A percentile compares a stretch with the other conserved stretches of the same genome.
Conservation (phyloP, 2,113 vertebrate species). For the Paedocypris sp. region DNA sequence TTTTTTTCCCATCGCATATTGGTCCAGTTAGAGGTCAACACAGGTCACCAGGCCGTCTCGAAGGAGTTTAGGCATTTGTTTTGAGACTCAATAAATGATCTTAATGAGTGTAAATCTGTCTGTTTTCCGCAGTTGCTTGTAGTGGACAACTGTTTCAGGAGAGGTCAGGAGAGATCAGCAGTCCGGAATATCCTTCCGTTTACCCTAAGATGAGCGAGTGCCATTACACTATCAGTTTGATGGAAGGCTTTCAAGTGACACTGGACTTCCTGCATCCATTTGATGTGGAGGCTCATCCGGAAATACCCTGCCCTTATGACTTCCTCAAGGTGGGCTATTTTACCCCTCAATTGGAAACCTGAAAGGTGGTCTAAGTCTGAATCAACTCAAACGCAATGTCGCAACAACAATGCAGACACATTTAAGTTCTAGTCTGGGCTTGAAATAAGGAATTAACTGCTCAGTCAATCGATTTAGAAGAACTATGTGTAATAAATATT, state of each 20-base stretch:
- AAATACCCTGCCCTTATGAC: slow-evolving; percentile 62
- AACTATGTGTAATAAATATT: too few species aligned
- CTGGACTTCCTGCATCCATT: slow-evolving; percentile 68
- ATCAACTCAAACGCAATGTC: too few species aligned
- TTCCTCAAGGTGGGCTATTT: slow-evolving; percentile 59
- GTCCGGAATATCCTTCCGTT: slow-evolving; percentile 54
- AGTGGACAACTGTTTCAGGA: slow-evolving; percentile 48
- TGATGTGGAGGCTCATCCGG: slow-evolving; percentile 62
- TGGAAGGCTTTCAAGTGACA: slow-evolving; percentile 59
- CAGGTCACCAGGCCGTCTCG: too few species aligned
- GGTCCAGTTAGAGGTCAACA: too few species aligned
- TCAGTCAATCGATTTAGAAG: too few species aligned
- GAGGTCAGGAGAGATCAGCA: slow-evolving; percentile 60
- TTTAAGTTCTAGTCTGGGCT: too few species aligned
- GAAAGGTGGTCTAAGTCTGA: background rate
- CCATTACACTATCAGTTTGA: slow-evolving; percentile 56
- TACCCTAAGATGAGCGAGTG: slow-evolving; percentile 66
- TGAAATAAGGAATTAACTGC: too few species aligned
- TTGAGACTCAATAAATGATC: too few species aligned
- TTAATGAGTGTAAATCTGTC: background rate
- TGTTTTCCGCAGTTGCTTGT: slow-evolving; percentile 55
- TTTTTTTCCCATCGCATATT: too few species aligned
- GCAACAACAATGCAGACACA: too few species aligned
- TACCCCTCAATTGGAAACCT: background rate
- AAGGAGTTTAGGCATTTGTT: too few species aligned